Evolutionary conservation across 2,113 vertebrate genomes (phyloP).

Genomic region (Tretioscincus oriximinensis): DNA sequence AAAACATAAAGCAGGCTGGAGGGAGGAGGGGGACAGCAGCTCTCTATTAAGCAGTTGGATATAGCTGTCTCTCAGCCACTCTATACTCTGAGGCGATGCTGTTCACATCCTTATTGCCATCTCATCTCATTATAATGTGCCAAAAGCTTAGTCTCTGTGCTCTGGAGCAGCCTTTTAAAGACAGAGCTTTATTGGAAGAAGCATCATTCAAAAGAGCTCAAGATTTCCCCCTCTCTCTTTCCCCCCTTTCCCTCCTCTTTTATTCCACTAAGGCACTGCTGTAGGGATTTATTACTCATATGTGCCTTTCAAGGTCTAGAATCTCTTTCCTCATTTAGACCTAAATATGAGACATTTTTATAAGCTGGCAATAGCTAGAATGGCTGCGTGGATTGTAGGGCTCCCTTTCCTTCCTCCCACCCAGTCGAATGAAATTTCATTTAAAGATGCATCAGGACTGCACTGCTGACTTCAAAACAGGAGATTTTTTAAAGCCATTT

Average conservation of each 20-base stretch:
- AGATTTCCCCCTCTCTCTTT: neutral
- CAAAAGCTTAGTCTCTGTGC: constrained; percentile 21
- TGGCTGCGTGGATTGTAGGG: neutral
- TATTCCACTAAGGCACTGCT: neutral
- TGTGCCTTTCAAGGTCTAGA: constrained; percentile 19
- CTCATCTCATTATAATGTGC: constrained; percentile 52
- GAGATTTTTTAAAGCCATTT: neutral
- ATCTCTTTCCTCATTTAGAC: neutral
- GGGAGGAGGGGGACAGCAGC: neutral
- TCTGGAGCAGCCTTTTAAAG: constrained; percentile 42
- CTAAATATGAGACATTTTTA: neutral
- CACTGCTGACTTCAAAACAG: neutral
- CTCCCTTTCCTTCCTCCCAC: neutral
- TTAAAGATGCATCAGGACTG: neutral
- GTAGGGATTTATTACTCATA: neutral
- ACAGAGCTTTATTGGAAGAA: constrained; percentile 37
- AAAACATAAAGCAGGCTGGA: constrained; percentile 31
- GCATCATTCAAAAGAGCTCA: neutral
- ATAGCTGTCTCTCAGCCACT: constrained; percentile 30
- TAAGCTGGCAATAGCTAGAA: neutral
- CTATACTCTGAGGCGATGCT: constrained; percentile 10
- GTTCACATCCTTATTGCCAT: constrained; percentile 43
- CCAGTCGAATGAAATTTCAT: neutral
- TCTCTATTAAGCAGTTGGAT: constrained; percentile 34
- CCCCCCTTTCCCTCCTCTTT: neutral